These are phyloP conservation scores for Rhabdomys dilectus DNA, from an alignment of 2,113 vertebrate genomes.

Conservation along the genomic window DNA sequence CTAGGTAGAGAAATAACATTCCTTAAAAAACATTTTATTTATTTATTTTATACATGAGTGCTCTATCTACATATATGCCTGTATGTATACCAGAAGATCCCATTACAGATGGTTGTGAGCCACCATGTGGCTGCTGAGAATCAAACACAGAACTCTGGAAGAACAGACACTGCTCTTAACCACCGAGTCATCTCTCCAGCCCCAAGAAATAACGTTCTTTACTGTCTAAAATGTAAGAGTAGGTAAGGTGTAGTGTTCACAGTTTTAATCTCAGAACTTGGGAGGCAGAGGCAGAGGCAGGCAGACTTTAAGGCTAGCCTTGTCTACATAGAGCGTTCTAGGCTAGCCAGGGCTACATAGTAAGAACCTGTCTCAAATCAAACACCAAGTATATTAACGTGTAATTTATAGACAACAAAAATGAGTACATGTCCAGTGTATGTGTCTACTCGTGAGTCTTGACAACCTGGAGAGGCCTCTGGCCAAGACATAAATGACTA, in stretches of 20 bases:
- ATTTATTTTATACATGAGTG: too few relatives aligned
- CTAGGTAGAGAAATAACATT: background rate
- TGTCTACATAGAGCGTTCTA: background rate
- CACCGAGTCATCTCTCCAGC: too few relatives aligned
- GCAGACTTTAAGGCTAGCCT: background rate
- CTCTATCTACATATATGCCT: too few relatives aligned
- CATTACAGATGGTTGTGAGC: too few relatives aligned
- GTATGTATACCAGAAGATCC: too few relatives aligned
- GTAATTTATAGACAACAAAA: background rate
- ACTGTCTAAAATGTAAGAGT: background rate
- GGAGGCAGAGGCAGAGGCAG: background rate
- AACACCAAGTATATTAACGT: background rate
- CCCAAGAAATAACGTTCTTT: background rate
- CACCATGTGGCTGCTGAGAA: too few relatives aligned
- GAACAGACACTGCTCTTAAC: too few relatives aligned
- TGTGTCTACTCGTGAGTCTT: background rate
- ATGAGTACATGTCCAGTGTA: background rate
- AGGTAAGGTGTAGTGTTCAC: background rate
- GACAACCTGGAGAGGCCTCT: fast-evolving
- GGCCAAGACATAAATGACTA: fast-evolving
- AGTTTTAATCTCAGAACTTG: background rate
- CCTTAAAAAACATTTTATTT: too few relatives aligned
- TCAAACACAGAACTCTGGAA: too few relatives aligned
- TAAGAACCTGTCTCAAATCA: background rate
- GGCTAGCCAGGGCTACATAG: background rate